These are phyloP conservation scores for Dermatophagoides farinae DNA, from an alignment of 1,140 invertebrate genomes.

Conservation along the genomic window DNA sequence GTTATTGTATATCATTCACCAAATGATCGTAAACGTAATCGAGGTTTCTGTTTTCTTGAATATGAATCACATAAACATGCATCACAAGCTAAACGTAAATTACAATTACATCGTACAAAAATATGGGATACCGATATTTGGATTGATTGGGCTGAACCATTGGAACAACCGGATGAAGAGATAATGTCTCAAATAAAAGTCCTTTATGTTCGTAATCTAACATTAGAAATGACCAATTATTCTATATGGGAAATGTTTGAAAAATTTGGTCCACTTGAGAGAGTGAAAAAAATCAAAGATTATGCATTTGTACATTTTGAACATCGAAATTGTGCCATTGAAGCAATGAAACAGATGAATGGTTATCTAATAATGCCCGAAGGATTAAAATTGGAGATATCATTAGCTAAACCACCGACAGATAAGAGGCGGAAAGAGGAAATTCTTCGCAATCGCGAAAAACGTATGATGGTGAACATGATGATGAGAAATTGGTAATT, in stretches of 20 bases:
- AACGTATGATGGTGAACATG: constrained; percentile 40
- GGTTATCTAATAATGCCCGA: constrained; percentile 35
- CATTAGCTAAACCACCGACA: constrained; percentile 34
- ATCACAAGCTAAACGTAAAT: constrained; percentile 81
- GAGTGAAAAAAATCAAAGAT: constrained; percentile 97
- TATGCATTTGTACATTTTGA: constrained; percentile 99
- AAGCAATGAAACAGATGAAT: constrained; percentile 86
- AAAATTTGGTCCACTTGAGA: constrained; percentile 76
- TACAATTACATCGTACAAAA: constrained; percentile 76
- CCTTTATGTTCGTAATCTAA: constrained; percentile 88
- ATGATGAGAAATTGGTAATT: constrained; percentile 19
- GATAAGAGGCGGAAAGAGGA: constrained; percentile 29
- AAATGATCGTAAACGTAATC: constrained; percentile 96
- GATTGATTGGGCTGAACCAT: constrained; percentile 98
- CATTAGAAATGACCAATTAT: constrained; percentile 86
- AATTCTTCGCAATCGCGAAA: constrained; percentile 19
- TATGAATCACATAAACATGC: constrained; percentile 98
- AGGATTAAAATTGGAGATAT: constrained; percentile 27
- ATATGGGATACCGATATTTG: constrained; percentile 98
- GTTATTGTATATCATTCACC: constrained; percentile 99
- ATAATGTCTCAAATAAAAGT: constrained; percentile 99
- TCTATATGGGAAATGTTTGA: constrained; percentile 83
- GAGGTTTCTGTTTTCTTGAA: constrained; percentile 98
- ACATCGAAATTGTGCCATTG: constrained; percentile 80
- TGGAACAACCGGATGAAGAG: constrained; percentile 94